phyloP scores from a whole-genome alignment of 1,140 invertebrate genomes.

The Achroia grisella region DNA sequence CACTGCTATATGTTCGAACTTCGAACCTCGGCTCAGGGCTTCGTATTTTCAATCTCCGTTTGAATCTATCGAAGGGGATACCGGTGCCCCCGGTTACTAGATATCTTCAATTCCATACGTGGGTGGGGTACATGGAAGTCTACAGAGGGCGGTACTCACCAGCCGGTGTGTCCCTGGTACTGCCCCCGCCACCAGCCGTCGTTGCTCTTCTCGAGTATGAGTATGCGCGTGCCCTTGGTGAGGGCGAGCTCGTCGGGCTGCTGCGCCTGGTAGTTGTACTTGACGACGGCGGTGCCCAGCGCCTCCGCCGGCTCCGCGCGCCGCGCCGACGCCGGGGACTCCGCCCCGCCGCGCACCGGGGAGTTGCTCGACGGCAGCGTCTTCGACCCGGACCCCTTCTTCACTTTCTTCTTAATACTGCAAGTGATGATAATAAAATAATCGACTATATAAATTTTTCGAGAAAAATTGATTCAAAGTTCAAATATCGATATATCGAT shows the following conservation, averaged over 20 bases:
- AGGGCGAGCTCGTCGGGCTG: slow-evolving; percentile 97
- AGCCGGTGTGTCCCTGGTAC: slow-evolving; percentile 80
- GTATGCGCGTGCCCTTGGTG: slow-evolving; percentile 91
- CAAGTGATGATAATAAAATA: too few relatives aligned
- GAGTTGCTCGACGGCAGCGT: slow-evolving; percentile 88
- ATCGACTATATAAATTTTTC: too few relatives aligned
- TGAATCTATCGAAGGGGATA: too few relatives aligned
- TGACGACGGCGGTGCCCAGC: slow-evolving; percentile 93
- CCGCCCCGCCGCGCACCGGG: slow-evolving; percentile 84
- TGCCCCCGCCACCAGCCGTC: slow-evolving; percentile 99
- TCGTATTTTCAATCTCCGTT: too few relatives aligned
- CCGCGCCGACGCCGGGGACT: slow-evolving; percentile 75
- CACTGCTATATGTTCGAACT: too few relatives aligned
- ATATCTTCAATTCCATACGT: too few relatives aligned
- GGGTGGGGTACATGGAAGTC: not conserved
- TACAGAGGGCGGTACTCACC: slow-evolving; percentile 70
- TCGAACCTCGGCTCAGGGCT: too few relatives aligned
- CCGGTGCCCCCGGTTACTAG: too few relatives aligned
- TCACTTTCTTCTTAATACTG: slow-evolving; percentile 95
- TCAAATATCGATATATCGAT: too few relatives aligned
- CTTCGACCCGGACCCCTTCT: slow-evolving; percentile 89
- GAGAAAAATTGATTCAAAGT: too few relatives aligned
- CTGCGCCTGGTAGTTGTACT: slow-evolving; percentile 98
- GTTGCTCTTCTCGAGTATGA: slow-evolving; percentile 98
- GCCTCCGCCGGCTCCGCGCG: slow-evolving; percentile 89